Base-by-base conservation (phyloP, 2,797 vertebrate species). In the Hafferia zeledoni region DNA sequence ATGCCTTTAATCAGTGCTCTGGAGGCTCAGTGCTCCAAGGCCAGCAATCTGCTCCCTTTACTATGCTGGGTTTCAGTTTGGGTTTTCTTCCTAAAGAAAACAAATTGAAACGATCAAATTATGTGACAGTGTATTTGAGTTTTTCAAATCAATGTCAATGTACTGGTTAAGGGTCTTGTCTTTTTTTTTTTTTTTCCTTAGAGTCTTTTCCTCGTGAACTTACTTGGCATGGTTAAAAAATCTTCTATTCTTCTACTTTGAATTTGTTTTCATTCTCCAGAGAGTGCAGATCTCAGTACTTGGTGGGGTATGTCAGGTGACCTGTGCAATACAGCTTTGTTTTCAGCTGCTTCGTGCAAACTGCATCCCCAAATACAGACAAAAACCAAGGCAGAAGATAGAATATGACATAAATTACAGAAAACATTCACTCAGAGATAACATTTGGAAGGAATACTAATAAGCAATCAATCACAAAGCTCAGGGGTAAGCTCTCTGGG, bases 21-120 rank as follows among this genome's bases (percentile, higher is more conserved):
- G 60, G 96, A 95, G 95, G 81, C 80, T 96, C 91, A 33, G 86
- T 87, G 91, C 89, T 97, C 89, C 87, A 94, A 89, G 89, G 89
- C 59, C 60, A 90, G 47, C 91, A 97, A 95, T 94, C 94, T 96
- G 89, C 74, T 95, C 77, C 39, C 1, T 94, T 87, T 90, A 52
- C 82, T 74, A 0, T 0, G 0, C 1, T 69, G 79, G 44, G 19
- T 13, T 90, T 41, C 4, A 4, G 68, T 19, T 90, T 7, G 43
- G 83, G 28, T 43, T 75, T 83, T 93, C 92, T 88, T 89, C 61
- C 84, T 70, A 81, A 76, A 85, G 91, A 90, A 95, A 97, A 90
- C 76, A 89, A 67, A 94, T 68, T 44, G 19, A 83, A 71, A 92
- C 10, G 39, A 77, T 95, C 95, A 49, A 90, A 27, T 65, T 78